These are phyloP conservation scores for Heliothis virescens DNA, from an alignment of 1,140 invertebrate genomes.

Conservation along the genomic window DNA sequence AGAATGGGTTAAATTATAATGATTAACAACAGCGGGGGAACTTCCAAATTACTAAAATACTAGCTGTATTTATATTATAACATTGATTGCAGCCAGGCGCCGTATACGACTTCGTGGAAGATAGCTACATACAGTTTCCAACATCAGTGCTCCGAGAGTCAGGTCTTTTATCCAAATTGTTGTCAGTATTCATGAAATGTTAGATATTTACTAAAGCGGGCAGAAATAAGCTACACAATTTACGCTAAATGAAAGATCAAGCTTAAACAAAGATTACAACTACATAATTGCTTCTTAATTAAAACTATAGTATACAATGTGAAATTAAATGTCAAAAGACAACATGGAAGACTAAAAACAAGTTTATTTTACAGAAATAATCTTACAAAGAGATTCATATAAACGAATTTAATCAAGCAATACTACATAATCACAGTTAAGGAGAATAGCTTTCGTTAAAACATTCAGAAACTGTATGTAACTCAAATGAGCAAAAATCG, in stretches of 20 bases:
- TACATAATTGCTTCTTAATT: slow-evolving; percentile 17
- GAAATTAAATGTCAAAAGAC: slow-evolving; percentile 10
- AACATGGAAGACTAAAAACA: slow-evolving; percentile 20
- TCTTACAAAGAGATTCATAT: slow-evolving; percentile 10
- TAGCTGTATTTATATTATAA: slow-evolving; percentile 38
- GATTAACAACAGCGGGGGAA: slow-evolving; percentile 60
- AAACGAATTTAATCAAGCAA: background rate
- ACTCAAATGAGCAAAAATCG: slow-evolving; percentile 29
- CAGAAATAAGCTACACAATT: background rate
- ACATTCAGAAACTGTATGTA: slow-evolving; percentile 38
- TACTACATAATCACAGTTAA: slow-evolving; percentile 12
- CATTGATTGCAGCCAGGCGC: slow-evolving; percentile 17
- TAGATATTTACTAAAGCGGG: background rate
- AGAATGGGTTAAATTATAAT: slow-evolving; percentile 36
- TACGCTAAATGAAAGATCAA: background rate
- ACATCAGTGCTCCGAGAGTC: background rate
- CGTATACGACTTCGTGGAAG: slow-evolving; percentile 1
- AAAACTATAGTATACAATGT: slow-evolving; percentile 14
- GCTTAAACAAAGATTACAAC: slow-evolving; percentile 19
- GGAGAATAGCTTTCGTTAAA: background rate
- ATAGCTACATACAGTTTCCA: slow-evolving; percentile 26
- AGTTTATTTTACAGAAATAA: slow-evolving; percentile 16
- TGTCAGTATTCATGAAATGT: background rate
- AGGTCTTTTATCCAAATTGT: slow-evolving; percentile 1
- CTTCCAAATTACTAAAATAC: slow-evolving; percentile 78